A percentile compares a stretch with the other conserved stretches of the same genome.
Evolutionary conservation across 2,113 vertebrate species (phyloP).

Genomic region (Hiodon alosoides): DNA sequence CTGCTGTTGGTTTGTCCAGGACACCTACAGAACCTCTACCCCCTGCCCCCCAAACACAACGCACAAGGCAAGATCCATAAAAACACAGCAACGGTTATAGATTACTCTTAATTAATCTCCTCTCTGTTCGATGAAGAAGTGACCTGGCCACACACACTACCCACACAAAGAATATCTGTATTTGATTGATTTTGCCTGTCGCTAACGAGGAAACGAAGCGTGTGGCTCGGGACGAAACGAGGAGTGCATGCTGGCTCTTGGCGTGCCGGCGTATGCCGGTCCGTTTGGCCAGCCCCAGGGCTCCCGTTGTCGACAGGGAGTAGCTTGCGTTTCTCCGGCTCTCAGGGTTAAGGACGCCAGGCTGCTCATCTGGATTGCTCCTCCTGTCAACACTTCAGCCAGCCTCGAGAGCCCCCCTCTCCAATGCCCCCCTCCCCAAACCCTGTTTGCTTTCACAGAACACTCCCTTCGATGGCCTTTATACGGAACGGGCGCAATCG

Average conservation of each 20-base stretch:
- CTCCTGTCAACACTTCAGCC: slow-evolving; percentile 5
- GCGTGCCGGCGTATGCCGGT: not conserved
- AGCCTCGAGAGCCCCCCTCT: not conserved
- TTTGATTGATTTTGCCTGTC: too few species aligned
- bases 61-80: too few species aligned
- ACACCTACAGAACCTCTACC: not conserved
- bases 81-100: too few species aligned
- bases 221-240: not conserved
- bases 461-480: slow-evolving; percentile 15
- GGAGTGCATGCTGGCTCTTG: not conserved
- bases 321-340: not conserved
- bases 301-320: not conserved
- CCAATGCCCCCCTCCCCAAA: not conserved
- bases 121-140: too few species aligned
- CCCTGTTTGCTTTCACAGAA: slow-evolving; percentile 13
- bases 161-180: not conserved
- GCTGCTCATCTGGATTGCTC: slow-evolving; percentile 21
- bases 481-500: slow-evolving; percentile 28
- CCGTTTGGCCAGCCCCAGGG: not conserved
- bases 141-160: not conserved
- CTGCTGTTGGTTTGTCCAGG: not conserved
- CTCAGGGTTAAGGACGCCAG: slow-evolving; percentile 6
- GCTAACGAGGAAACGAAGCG: too few species aligned
- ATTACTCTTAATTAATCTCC: too few species aligned
- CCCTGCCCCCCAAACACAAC: not conserved